Evolutionary conservation across 2,888 invertebrate genomes (phyloP), one percentile per base, ranked within the genome.

Genomic region (Diarsia dahlii): DNA sequence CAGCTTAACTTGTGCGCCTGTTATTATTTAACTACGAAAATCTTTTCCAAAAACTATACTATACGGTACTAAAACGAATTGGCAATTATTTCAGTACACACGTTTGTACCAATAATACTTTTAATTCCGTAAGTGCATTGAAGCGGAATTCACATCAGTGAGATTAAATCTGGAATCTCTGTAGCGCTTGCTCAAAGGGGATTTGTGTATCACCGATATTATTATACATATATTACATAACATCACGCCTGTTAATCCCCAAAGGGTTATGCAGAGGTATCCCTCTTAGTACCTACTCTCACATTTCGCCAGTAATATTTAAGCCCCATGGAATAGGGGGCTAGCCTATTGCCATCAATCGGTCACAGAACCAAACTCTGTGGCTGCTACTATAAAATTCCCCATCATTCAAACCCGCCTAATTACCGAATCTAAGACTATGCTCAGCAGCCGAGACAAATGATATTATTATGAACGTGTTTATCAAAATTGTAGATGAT

Each of bases 121-220:
- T 69, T 69, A 50, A 69, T 78, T 45, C n/a, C 28, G 39, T 56
- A 56, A 69, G 63, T 62, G 52, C 54, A 56, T 63, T 45, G 54
- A 20, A 50, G 13, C 15, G 20, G 23, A 50, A 70, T 78, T 34
- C 63, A 60, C 70, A 50, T 63, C 15, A 45, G 63, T 50, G 50
- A 50, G 63, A 71, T 77, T 56, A 64, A 63, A 70, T 45, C 10
- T 1, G 28, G 18, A n/a, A 78, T 48, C 8, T n/a, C 10, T 48
- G n/a, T 45, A 39, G 20, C 12, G 39, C 34, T 54, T 77, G 39
- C 2, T 54, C 18, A 28, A 68, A 54, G 18, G 8, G 15, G 2
- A 45, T 77, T 56, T 9, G 45, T 13, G 52, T 39, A 64, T 13
- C 1, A 46, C 1, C 23, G 12, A 9, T 23, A n/a, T 52, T n/a